Conservation (phyloP, 2,797 vertebrate species). For the Chloroceryle amazona region DNA sequence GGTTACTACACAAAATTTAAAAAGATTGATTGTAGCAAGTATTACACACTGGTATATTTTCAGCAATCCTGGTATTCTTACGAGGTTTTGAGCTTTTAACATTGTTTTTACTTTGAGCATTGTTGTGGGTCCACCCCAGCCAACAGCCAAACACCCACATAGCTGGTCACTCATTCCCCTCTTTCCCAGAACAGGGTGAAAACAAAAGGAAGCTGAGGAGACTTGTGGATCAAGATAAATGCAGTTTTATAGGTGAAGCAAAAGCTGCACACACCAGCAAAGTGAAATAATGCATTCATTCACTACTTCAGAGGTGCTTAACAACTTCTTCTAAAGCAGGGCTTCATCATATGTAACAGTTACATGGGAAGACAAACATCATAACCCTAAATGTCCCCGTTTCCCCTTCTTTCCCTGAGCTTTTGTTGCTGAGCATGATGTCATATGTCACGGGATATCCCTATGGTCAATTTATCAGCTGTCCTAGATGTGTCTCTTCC, state of each 20-base stretch:
- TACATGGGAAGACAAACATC: not conserved
- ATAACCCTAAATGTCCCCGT: rapidly evolving
- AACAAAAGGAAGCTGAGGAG: not conserved
- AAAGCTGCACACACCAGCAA: not conserved
- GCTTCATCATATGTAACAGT: not conserved
- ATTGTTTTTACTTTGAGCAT: not conserved
- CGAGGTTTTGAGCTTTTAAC: not conserved
- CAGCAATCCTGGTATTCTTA: conserved; percentile 25
- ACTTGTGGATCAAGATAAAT: not conserved
- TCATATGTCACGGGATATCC: no score
- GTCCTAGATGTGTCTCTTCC: not conserved
- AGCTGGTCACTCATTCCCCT: not conserved
- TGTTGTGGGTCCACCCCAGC: not conserved
- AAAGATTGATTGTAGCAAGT: conserved; percentile 71
- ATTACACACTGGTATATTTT: conserved; percentile 27
- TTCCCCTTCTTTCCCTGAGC: not conserved
- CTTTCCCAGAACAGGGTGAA: not conserved
- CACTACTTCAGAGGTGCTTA: not conserved
- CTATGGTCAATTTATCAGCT: not conserved
- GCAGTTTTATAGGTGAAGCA: not conserved
- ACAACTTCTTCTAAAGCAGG: not conserved
- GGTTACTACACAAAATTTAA: conserved; percentile 73
- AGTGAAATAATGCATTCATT: not conserved
- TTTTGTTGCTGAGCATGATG: not conserved
- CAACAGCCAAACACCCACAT: not conserved